phyloP scores from a whole-genome alignment of 2,113 vertebrate species.

The Tyto alba region DNA sequence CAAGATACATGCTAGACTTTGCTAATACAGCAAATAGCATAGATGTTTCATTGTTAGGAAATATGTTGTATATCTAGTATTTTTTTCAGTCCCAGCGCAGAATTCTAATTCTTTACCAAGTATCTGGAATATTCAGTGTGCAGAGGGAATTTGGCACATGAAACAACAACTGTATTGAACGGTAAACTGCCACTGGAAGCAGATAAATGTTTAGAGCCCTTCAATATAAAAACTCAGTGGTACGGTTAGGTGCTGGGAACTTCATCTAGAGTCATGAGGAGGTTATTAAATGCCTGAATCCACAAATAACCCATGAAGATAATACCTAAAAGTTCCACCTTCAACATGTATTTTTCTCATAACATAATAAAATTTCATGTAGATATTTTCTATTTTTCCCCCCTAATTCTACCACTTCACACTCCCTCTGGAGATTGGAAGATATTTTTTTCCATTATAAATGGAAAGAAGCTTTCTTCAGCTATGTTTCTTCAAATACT shows the following conservation, averaged over 20 bases:
- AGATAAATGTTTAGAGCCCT: not conserved
- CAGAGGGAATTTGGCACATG: not conserved
- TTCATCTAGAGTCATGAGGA: not conserved
- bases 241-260: not conserved
- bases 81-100: not conserved
- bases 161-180: not conserved
- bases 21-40: not conserved
- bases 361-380: not conserved
- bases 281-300: not conserved
- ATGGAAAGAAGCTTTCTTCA: not conserved
- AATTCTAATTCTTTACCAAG: not conserved
- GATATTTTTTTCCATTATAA: not conserved
- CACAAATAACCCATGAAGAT: not conserved
- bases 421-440: not conserved
- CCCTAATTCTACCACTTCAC: not conserved
- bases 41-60: not conserved
- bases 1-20: not conserved
- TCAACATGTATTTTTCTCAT: not conserved
- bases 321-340: not conserved
- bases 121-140: not conserved
- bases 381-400: not conserved
- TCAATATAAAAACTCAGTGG: not conserved
- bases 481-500: not conserved
- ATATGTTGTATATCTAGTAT: not conserved
- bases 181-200: not conserved